phyloP scores from a whole-genome alignment of 2,888 invertebrate species.

The Nomada goodeniana region DNA sequence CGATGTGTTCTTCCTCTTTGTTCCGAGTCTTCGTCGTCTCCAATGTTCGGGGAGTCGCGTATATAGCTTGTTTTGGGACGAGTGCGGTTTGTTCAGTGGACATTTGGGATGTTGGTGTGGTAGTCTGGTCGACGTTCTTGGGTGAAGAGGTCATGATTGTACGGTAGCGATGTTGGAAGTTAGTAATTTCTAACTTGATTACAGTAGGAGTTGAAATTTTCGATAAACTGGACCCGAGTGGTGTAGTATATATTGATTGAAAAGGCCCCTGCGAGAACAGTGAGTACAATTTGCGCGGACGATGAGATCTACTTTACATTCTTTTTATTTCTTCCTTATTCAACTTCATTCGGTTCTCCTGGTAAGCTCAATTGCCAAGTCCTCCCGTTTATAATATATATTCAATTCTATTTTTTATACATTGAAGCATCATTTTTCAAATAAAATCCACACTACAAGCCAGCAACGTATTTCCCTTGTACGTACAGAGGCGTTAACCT shows the following conservation, averaged over 20 bases:
- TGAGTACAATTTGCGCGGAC: too few species aligned
- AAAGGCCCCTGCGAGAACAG: too few species aligned
- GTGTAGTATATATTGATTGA: too few species aligned
- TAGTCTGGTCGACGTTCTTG: not conserved
- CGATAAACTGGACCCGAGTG: too few species aligned
- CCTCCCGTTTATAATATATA: not conserved
- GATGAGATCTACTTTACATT: too few species aligned
- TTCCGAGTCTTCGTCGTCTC: slow-evolving; percentile 2
- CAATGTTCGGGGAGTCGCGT: not conserved
- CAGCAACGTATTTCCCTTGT: not conserved
- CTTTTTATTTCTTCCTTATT: too few species aligned
- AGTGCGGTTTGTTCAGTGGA: not conserved
- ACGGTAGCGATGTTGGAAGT: too few species aligned
- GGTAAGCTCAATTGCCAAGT: too few species aligned
- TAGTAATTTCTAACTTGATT: too few species aligned
- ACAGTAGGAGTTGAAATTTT: too few species aligned
- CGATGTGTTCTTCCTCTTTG: not conserved
- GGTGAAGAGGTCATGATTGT: not conserved
- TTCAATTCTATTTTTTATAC: not conserved
- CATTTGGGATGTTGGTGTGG: too few species aligned
- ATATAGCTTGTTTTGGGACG: not conserved
- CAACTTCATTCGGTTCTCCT: too few species aligned
- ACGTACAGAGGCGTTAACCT: not conserved
- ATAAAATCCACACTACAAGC: not conserved
- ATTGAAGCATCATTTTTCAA: not conserved